A percentile compares a stretch with the other conserved stretches of the same genome.
Evolutionary conservation across 2,888 invertebrate genomes (phyloP).

Genomic region (Callyntrura sp.): DNA sequence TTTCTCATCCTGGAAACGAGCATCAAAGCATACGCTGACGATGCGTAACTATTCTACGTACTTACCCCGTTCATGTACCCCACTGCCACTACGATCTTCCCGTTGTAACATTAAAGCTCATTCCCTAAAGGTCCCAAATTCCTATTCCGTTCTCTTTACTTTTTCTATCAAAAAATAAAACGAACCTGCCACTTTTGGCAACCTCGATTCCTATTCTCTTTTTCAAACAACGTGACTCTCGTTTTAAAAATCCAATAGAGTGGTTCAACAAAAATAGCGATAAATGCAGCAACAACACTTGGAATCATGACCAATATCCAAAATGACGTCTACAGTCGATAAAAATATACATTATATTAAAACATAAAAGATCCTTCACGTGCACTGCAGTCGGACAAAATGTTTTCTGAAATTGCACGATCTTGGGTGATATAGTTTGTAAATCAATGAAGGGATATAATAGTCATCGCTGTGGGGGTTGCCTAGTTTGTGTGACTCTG

Average conservation of each 20-base stretch:
- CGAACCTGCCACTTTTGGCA: conserved; percentile 54
- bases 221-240: background rate
- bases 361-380: no score
- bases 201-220: background rate
- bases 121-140: conserved; percentile 42
- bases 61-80: background rate
- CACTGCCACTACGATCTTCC: no score
- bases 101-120: conserved; percentile 9
- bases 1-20: background rate
- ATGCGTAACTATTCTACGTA: background rate
- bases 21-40: background rate
- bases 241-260: background rate
- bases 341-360: background rate
- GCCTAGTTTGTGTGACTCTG: no score
- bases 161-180: conserved; percentile 48
- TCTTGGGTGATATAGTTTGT: no score
- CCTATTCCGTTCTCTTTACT: conserved; percentile 23
- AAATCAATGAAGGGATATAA: no score
- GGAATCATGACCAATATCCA: background rate
- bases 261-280: background rate
- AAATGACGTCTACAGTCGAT: background rate
- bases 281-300: background rate
- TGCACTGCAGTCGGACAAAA: no score
- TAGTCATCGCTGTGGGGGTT: no score
- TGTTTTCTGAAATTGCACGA: no score